Conservation (phyloP, 2,797 vertebrate genomes). For the Danio aesculapii region DNA sequence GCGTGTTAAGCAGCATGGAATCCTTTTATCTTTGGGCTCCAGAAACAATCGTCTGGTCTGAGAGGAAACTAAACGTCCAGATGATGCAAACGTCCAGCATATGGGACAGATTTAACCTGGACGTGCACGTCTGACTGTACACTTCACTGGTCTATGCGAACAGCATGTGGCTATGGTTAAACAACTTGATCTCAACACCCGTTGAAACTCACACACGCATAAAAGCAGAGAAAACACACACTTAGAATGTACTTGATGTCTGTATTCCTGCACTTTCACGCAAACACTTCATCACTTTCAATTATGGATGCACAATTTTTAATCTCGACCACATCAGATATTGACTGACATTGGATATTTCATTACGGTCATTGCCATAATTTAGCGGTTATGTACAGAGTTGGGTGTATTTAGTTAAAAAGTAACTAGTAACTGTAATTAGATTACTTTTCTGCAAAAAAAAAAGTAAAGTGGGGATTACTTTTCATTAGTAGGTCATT, state of each 20-base stretch:
- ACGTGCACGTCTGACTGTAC: neutral
- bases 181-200: neutral
- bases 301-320: neutral
- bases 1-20: conserved; percentile 17
- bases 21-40: conserved; percentile 38
- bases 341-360: neutral
- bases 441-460: no score
- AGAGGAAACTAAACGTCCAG: conserved; percentile 6
- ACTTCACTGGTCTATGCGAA: conserved; percentile 18
- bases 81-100: conserved; percentile 6
- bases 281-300: neutral
- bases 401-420: no score
- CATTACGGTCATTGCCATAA: neutral
- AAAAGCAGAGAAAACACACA: neutral
- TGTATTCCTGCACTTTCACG: neutral
- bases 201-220: neutral
- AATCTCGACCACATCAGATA: neutral
- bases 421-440: no score
- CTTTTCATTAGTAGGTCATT: no score
- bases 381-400: no score
- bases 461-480: no score
- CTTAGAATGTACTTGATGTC: neutral
- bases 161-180: conserved; percentile 27
- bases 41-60: conserved; percentile 25
- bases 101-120: conserved; percentile 25